Evolutionary conservation across 2,888 invertebrate species (phyloP).

Genomic region (Bembecia ichneumoniformis): DNA sequence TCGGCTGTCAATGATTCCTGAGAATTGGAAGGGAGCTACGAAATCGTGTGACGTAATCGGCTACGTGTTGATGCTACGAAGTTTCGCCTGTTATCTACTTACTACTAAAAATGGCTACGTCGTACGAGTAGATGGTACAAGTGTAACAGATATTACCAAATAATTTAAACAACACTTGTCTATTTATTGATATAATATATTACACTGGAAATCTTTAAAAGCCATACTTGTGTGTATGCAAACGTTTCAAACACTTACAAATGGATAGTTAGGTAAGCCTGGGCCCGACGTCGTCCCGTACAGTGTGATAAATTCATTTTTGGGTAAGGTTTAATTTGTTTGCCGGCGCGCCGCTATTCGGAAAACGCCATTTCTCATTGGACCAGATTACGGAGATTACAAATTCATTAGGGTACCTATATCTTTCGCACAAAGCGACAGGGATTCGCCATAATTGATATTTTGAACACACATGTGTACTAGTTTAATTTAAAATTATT

Average conservation of each 20-base stretch:
- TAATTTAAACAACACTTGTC: background rate
- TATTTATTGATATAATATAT: background rate
- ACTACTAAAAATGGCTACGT: no score
- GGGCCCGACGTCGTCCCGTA: slow-evolving; percentile 19
- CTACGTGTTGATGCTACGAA: no score
- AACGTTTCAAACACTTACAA: slow-evolving; percentile 11
- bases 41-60: no score
- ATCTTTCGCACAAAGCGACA: background rate
- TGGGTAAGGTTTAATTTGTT: slow-evolving; percentile 68
- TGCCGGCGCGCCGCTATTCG: slow-evolving; percentile 49
- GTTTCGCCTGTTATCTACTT: no score
- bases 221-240: slow-evolving; percentile 19
- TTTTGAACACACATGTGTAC: slow-evolving; percentile 43
- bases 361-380: slow-evolving; percentile 66
- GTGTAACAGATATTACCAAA: background rate
- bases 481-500: slow-evolving; percentile 28
- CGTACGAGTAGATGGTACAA: no score
- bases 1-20: no score
- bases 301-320: slow-evolving; percentile 70
- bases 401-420: slow-evolving; percentile 60
- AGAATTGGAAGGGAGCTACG: no score
- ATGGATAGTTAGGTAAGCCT: slow-evolving; percentile 41
- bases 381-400: slow-evolving; percentile 70
- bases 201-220: slow-evolving; percentile 13
- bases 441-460: slow-evolving; percentile 55